Percentiles rank a stretch among this genome's conserved stretches.
phyloP scores from a whole-genome alignment of 2,797 vertebrate genomes.

The Loris lydekkerianus region DNA sequence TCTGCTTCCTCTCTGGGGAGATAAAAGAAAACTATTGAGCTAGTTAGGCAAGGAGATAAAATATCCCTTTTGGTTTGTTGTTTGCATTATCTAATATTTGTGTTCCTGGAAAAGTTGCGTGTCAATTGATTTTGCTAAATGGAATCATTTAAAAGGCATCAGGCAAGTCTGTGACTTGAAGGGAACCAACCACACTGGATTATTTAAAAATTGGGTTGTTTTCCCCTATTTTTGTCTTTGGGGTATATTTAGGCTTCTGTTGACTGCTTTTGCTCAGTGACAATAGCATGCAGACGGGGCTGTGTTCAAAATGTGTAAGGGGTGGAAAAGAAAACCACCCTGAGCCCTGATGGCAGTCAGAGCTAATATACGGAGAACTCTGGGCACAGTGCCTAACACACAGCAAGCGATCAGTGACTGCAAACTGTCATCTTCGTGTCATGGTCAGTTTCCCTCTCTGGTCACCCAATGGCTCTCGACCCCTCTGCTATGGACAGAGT shows the following conservation, averaged over 20 bases:
- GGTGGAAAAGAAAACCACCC: not conserved
- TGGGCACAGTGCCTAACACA: not conserved
- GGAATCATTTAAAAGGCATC: not conserved
- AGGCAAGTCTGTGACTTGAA: not conserved
- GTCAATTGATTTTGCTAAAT: conserved; percentile 35
- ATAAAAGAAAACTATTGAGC: not conserved
- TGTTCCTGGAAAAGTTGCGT: conserved; percentile 23
- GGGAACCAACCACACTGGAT: not conserved
- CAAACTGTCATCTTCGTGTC: not conserved
- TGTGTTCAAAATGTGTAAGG: not conserved
- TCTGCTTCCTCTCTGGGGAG: not conserved
- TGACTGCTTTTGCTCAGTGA: not conserved
- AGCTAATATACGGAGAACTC: not conserved
- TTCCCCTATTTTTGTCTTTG: not conserved
- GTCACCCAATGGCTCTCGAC: not conserved
- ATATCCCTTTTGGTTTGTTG: not conserved
- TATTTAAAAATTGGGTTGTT: not conserved
- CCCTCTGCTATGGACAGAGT: not conserved
- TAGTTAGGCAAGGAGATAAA: not conserved
- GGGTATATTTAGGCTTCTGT: not conserved
- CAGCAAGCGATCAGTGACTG: not conserved
- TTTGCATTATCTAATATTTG: not conserved
- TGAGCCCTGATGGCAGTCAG: not conserved
- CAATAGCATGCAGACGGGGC: not conserved
- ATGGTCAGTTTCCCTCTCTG: not conserved